Base-by-base conservation (phyloP, 2,888 invertebrate species). In the Clostera curtula region DNA sequence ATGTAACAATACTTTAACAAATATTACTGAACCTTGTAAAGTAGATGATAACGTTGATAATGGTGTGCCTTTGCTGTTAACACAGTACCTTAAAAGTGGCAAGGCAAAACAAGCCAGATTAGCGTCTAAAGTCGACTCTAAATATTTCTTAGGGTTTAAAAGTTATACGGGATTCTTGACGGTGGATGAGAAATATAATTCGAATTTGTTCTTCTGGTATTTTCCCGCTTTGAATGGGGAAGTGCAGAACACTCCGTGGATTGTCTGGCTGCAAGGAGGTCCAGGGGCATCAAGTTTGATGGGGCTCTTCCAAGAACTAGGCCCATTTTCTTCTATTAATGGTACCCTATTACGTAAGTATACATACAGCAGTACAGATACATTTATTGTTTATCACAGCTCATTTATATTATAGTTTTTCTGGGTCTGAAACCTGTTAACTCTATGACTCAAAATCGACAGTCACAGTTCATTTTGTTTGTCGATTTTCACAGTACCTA, bases 261-360 rank as follows among this genome's bases (percentile, higher is more conserved):
- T 94, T 5, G 88, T 96, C 36, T 96, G 96, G 95, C 76, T 96
- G n/a, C 91, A 95, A 85, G 95, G 96, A 4, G 95, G 95, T 0
- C 95, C 95, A 0, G 96, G 88, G 0, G 90, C 87, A 0, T 91
- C 92, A 0, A 90, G 92, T 27, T 26, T 82, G 49, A 60, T 56
- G 0, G 83, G 79, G 1, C 47, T 83, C 3, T 82, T 83, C 24
- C 70, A 77, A 12, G 80, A 82, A 45, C 56, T 80, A n/a, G 82
- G 82, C 3, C 82, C 82, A 0, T 67, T 80, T 28, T 56, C 42
- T 34, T 39, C 30, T 18, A n/a, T 25, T 3, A 40, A 46, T 14
- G 49, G 47, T 3, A 45, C 29, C 9, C 48, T 67, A 25, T 51
- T 34, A 44, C 38, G 69, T 66, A 46, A 64, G 68, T 56, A 26